Evolutionary conservation across 53 echinoderm and acorn worm species (phyloP).

Genomic region (Luidia sarsii): DNA sequence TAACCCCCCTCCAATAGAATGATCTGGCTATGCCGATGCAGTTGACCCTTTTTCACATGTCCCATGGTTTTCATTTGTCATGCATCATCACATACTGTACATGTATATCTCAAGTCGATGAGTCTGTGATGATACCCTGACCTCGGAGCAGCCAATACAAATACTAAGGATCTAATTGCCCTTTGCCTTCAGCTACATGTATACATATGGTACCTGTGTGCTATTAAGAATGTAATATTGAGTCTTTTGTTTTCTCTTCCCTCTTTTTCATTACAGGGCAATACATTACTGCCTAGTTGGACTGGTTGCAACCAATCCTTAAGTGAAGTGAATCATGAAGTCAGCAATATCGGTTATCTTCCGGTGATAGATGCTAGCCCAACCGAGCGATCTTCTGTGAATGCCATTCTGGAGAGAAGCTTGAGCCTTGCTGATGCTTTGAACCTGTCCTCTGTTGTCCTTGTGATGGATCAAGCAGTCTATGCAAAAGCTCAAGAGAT

Average conservation of each 20-base stretch:
- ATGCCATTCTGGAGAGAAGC: conserved; percentile 52
- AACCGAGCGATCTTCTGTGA: conserved; percentile 46
- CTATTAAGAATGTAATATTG: neutral
- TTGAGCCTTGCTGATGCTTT: conserved; percentile 40
- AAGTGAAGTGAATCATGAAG: conserved; percentile 24
- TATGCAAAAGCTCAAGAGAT: conserved; percentile 70
- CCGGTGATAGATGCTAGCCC: conserved; percentile 66
- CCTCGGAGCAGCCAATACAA: too few species aligned
- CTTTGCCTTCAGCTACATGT: neutral
- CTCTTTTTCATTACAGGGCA: too few species aligned
- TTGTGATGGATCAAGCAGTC: conserved; percentile 70
- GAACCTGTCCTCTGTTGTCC: conserved; percentile 35
- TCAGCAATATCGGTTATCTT: conserved; percentile 63
- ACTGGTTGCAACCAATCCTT: conserved; percentile 28
- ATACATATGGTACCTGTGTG: neutral
- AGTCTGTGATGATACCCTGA: too few species aligned
- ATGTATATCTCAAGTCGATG: too few species aligned
- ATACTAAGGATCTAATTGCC: too few species aligned
- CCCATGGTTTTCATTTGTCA: too few species aligned
- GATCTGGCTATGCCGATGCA: too few species aligned
- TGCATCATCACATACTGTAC: too few species aligned
- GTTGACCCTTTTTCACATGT: too few species aligned
- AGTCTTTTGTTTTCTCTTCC: neutral
- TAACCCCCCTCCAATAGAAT: too few species aligned
- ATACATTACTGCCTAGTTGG: neutral